A percentile compares a stretch with the other conserved stretches of the same genome.
Conservation (phyloP, 2,888 invertebrate species). For the Ectemnius lituratus region DNA sequence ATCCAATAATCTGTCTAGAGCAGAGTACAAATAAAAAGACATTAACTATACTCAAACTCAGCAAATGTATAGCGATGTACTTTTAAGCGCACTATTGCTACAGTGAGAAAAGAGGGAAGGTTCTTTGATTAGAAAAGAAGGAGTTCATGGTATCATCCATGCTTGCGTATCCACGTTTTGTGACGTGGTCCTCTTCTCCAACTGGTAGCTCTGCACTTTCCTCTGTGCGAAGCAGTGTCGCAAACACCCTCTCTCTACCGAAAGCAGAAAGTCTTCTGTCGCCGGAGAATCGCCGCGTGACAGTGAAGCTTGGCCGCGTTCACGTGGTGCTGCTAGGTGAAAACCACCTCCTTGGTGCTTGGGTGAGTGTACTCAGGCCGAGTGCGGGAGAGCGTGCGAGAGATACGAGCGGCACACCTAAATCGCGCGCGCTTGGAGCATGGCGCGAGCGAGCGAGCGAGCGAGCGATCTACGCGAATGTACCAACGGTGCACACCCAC, state of each 20-base stretch:
- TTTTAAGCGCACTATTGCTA: too few relatives aligned
- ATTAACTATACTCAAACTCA: too few relatives aligned
- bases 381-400: neutral
- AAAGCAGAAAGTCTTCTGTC: neutral
- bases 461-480: neutral
- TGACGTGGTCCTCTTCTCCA: conserved; percentile 30
- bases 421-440: conserved; percentile 3
- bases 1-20: too few relatives aligned
- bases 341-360: conserved; percentile 22
- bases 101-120: neutral
- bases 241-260: neutral
- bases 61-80: too few relatives aligned
- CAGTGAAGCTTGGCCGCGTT: conserved; percentile 24
- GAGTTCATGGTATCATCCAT: conserved; percentile 33
- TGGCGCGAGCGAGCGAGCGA: too few relatives aligned
- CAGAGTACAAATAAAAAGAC: too few relatives aligned
- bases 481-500: too few relatives aligned
- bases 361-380: conserved; percentile 5
- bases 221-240: conserved; percentile 31
- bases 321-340: conserved; percentile 22
- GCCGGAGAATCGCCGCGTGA: neutral
- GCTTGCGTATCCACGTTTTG: conserved; percentile 44
- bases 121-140: conserved; percentile 24
- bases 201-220: conserved; percentile 35
- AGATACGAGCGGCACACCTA: conserved; percentile 2